Conservation (phyloP, 2,888 invertebrate genomes). For the Perizoma flavofasciatum region DNA sequence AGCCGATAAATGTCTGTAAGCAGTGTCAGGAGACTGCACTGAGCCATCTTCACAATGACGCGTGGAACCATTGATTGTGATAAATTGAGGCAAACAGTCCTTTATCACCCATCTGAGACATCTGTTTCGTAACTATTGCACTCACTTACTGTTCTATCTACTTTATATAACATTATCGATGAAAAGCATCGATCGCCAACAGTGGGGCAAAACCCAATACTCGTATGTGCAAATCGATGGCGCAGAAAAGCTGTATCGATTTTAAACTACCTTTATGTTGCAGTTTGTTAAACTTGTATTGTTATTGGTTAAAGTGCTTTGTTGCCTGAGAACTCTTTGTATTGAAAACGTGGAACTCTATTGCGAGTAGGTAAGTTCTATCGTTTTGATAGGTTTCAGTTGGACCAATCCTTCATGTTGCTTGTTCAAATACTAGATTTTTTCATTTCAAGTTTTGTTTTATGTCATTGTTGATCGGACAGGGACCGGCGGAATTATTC, state of each 20-base stretch:
- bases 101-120: no score
- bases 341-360: conserved; percentile 30
- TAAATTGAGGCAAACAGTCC: no score
- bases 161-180: no score
- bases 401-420: conserved; percentile 6
- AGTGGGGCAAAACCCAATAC: conserved; percentile 26
- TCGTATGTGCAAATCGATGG: conserved; percentile 63
- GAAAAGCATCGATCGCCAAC: background rate
- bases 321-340: conserved; percentile 36
- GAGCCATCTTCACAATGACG: no score
- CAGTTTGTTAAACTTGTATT: conserved; percentile 68
- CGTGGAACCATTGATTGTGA: no score
- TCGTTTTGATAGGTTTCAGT: conserved; percentile 28
- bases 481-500: no score
- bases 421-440: conserved; percentile 6
- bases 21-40: no score
- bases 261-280: conserved; percentile 63
- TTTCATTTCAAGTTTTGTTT: conserved; percentile 3
- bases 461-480: background rate
- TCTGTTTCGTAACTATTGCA: no score
- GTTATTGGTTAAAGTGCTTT: conserved; percentile 60
- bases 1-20: no score
- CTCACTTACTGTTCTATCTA: no score
- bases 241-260: conserved; percentile 67
- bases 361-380: conserved; percentile 28